A percentile compares a stretch with the other conserved stretches of the same genome.
phyloP scores from a whole-genome alignment of 2,888 invertebrate species.

The Cephus runcator region DNA sequence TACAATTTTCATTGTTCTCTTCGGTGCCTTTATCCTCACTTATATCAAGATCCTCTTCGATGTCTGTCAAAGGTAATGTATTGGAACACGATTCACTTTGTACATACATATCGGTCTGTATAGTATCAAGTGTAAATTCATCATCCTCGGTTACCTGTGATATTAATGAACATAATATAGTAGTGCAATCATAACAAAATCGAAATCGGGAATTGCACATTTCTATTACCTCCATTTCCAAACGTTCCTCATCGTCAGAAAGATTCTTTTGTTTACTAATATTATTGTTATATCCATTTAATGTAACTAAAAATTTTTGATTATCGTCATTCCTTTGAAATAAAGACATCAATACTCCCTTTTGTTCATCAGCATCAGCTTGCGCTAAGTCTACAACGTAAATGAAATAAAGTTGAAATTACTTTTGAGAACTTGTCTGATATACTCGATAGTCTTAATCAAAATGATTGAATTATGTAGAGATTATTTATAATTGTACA shows the following conservation, averaged over 20 bases:
- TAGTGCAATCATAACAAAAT: not conserved
- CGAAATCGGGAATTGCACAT: not conserved
- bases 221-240: conserved; percentile 55
- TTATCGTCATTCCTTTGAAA: conserved; percentile 60
- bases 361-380: conserved; percentile 54
- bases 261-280: conserved; percentile 44
- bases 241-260: conserved; percentile 52
- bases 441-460: not conserved
- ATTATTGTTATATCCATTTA: conserved; percentile 61
- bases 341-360: conserved; percentile 59
- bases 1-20: conserved; percentile 52
- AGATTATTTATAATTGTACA: not conserved
- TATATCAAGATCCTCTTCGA: conserved; percentile 10
- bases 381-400: conserved; percentile 44
- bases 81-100: conserved; percentile 35
- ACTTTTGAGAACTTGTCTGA: not conserved
- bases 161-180: not conserved
- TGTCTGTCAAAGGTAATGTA: conserved; percentile 18
- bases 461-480: not conserved
- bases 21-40: conserved; percentile 19
- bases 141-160: conserved; percentile 56
- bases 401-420: conserved; percentile 9
- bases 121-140: conserved; percentile 42
- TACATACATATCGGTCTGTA: conserved; percentile 37
- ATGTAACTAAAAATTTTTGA: conserved; percentile 61